Conservation (phyloP, 2,797 vertebrate species). For the Caiman crocodilus region DNA sequence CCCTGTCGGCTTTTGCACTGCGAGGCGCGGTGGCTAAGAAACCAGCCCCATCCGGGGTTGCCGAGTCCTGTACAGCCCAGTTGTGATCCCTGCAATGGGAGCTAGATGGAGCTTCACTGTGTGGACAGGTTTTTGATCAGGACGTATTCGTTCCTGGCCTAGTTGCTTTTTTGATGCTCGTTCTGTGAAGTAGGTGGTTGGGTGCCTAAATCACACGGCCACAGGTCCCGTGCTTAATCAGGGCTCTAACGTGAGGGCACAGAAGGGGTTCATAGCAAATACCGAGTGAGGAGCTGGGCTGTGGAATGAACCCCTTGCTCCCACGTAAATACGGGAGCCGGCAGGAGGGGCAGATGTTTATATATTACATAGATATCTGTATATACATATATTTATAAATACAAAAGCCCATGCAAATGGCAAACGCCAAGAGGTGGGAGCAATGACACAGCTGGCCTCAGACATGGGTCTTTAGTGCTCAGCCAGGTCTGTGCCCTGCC, state of each 20-base stretch:
- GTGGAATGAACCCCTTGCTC: not conserved
- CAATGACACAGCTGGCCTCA: not conserved
- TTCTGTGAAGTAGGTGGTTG: not conserved
- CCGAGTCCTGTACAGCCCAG: not conserved
- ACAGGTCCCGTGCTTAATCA: not conserved
- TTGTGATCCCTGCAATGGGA: not conserved
- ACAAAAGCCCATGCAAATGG: not conserved
- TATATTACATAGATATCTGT: no score
- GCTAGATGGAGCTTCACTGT: not conserved
- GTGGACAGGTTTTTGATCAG: not conserved
- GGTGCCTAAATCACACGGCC: not conserved
- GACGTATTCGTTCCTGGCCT: not conserved
- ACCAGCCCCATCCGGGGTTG: not conserved
- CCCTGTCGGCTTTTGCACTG: not conserved
- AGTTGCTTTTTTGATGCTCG: not conserved
- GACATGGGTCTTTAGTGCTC: not conserved
- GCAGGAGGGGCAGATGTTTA: accelerated
- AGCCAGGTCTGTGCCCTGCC: not conserved
- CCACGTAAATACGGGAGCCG: accelerated
- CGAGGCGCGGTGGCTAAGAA: not conserved
- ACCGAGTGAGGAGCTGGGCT: not conserved
- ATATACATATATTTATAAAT: not conserved
- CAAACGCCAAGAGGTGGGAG: not conserved
- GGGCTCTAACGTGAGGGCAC: not conserved
- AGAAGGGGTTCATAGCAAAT: not conserved